Percentiles rank a stretch among this genome's conserved stretches.
These are phyloP conservation scores for Otolemur garnettii DNA, from an alignment of 2,113 vertebrate genomes.

Conservation along the genomic window DNA sequence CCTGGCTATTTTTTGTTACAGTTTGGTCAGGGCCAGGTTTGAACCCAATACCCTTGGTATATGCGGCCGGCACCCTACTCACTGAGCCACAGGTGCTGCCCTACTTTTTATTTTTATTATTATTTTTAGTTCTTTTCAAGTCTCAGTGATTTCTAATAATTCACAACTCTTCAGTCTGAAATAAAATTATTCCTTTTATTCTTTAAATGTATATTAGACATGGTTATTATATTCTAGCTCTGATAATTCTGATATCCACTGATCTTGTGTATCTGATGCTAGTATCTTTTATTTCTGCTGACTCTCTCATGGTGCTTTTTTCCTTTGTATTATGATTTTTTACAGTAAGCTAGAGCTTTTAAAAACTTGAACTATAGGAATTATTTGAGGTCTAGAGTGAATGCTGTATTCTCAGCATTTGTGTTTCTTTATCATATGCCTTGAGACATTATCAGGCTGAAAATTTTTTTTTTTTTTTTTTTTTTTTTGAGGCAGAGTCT, in stretches of 20 bases:
- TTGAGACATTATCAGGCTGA: constrained; percentile 27
- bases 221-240: background rate
- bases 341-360: background rate
- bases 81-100: too few relatives aligned
- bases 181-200: background rate
- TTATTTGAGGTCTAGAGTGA: background rate
- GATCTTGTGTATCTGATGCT: constrained; percentile 43
- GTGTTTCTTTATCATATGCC: background rate
- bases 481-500: background rate
- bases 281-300: constrained; percentile 42
- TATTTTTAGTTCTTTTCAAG: constrained; percentile 9
- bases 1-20: too few relatives aligned
- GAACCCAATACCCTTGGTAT: too few relatives aligned
- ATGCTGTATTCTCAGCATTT: background rate
- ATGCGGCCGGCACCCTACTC: too few relatives aligned
- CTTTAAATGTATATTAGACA: constrained; percentile 13
- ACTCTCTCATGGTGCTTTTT: background rate
- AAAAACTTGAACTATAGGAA: background rate
- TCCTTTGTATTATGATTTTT: constrained; percentile 27
- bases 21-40: too few relatives aligned
- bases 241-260: background rate
- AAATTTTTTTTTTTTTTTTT: background rate
- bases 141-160: background rate
- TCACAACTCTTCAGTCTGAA: constrained; percentile 19
- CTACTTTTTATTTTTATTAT: background rate